Percentiles rank a stretch among this genome's conserved stretches.
These are phyloP conservation scores for Tetramorium simillimum DNA, from an alignment of 1,140 invertebrate genomes.

Conservation along the genomic window DNA sequence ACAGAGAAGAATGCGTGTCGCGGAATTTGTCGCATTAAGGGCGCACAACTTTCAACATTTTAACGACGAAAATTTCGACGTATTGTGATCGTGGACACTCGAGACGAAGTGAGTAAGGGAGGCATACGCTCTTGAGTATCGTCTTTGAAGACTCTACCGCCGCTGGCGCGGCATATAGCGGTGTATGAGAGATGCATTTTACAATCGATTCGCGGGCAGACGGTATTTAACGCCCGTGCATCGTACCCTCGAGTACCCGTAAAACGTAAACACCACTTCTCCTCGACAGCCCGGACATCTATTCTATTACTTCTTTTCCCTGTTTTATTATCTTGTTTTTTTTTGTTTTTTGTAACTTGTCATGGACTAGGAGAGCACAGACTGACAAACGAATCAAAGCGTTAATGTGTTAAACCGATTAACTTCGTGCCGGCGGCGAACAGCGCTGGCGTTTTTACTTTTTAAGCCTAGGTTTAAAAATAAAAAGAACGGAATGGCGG, in stretches of 20 bases:
- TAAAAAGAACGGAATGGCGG: slow-evolving; percentile 58
- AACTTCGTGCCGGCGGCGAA: slow-evolving; percentile 59
- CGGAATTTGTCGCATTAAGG: slow-evolving; percentile 34
- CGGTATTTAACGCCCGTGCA: slow-evolving; percentile 49
- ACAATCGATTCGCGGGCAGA: slow-evolving; percentile 65
- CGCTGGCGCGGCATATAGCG: slow-evolving; percentile 45
- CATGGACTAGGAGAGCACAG: slow-evolving; percentile 84
- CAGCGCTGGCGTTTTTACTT: slow-evolving; percentile 67
- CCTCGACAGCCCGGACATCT: slow-evolving; percentile 68
- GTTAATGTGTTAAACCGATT: slow-evolving; percentile 75
- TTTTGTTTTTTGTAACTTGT: slow-evolving; percentile 69
- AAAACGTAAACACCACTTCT: slow-evolving; percentile 64
- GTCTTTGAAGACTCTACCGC: slow-evolving; percentile 40
- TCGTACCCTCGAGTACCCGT: slow-evolving; percentile 62
- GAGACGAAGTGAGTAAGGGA: slow-evolving; percentile 12
- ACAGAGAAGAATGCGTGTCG: slow-evolving; percentile 3
- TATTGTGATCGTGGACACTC: slow-evolving; percentile 56
- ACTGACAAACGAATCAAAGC: slow-evolving; percentile 84
- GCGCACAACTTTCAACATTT: slow-evolving; percentile 50
- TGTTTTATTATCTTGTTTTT: slow-evolving; percentile 42
- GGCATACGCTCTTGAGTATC: slow-evolving; percentile 33
- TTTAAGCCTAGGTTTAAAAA: slow-evolving; percentile 67
- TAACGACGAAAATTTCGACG: slow-evolving; percentile 31
- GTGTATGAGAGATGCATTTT: slow-evolving; percentile 77
- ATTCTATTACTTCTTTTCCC: slow-evolving; percentile 60